Conservation (phyloP, 2,888 invertebrate species). For the Arrhopalites spinosus region DNA sequence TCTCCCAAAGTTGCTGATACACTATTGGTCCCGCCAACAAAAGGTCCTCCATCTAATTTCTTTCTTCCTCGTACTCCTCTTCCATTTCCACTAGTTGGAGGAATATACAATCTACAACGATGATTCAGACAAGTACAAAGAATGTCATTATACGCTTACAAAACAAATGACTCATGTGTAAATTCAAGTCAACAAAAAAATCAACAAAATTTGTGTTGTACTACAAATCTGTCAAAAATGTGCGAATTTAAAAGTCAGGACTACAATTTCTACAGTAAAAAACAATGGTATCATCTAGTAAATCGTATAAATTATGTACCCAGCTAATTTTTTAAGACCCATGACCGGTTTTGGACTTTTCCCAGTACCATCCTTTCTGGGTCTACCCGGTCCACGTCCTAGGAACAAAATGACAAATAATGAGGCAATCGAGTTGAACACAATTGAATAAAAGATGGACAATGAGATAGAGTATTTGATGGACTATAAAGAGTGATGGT, state of each 20-base stretch:
- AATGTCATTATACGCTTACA: too few species aligned
- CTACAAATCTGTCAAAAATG: too few species aligned
- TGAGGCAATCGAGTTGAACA: too few species aligned
- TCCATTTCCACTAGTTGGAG: slow-evolving; percentile 43
- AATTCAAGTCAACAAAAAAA: not conserved
- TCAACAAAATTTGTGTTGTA: not conserved
- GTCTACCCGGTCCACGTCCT: slow-evolving; percentile 71
- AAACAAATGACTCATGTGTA: not conserved
- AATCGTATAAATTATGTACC: slow-evolving; percentile 23
- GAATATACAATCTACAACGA: slow-evolving; percentile 12
- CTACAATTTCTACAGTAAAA: not conserved
- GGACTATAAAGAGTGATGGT: too few species aligned
- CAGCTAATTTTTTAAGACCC: slow-evolving; percentile 38
- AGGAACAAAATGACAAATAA: too few species aligned
- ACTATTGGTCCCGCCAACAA: slow-evolving; percentile 53
- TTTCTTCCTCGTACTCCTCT: slow-evolving; percentile 52
- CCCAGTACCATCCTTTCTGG: slow-evolving; percentile 71
- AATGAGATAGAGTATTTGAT: too few species aligned
- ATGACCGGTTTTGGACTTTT: slow-evolving; percentile 40
- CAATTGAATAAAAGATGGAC: too few species aligned
- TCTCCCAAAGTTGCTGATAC: slow-evolving; percentile 49
- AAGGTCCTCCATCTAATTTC: slow-evolving; percentile 50
- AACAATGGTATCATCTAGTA: not conserved
- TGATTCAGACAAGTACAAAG: too few species aligned
- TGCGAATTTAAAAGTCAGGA: too few species aligned